Evolutionary conservation across 2,113 vertebrate species (phyloP).

Genomic region (Sceloporus tristichus): DNA sequence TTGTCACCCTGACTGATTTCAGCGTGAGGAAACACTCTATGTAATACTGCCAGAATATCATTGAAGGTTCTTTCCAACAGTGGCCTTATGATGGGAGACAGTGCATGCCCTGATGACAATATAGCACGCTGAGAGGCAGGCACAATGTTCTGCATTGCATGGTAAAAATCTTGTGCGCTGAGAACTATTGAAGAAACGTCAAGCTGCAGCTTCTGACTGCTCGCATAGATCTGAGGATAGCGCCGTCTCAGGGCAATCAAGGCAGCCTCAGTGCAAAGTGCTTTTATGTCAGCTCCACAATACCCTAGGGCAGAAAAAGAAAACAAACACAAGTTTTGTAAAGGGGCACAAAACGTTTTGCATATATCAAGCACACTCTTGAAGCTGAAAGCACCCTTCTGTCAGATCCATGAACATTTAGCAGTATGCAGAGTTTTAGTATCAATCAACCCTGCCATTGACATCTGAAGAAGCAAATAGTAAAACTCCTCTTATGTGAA

Average conservation of each 20-base stretch:
- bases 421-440: background rate
- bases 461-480: slow-evolving; percentile 19
- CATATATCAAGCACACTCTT: background rate
- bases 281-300: slow-evolving; percentile 98
- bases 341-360: slow-evolving; percentile 34
- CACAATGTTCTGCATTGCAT: slow-evolving; percentile 94
- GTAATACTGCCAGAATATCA: slow-evolving; percentile 84
- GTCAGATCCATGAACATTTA: slow-evolving; percentile 23
- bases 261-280: slow-evolving; percentile 98
- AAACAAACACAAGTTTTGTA: slow-evolving; percentile 34
- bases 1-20: slow-evolving; percentile 88
- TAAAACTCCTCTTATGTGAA: background rate
- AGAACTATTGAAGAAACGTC: slow-evolving; percentile 94
- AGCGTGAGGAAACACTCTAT: slow-evolving; percentile 95
- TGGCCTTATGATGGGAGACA: slow-evolving; percentile 89
- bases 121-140: slow-evolving; percentile 95
- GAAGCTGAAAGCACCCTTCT: slow-evolving; percentile 1
- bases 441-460: background rate
- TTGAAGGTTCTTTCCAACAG: slow-evolving; percentile 87
- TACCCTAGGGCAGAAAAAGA: slow-evolving; percentile 85
- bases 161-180: slow-evolving; percentile 91
- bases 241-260: slow-evolving; percentile 93
- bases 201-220: slow-evolving; percentile 94
- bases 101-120: slow-evolving; percentile 90
- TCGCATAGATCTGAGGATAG: slow-evolving; percentile 97